Conservation (phyloP, 2,888 invertebrate species). For the Drosophila paranaensis region DNA sequence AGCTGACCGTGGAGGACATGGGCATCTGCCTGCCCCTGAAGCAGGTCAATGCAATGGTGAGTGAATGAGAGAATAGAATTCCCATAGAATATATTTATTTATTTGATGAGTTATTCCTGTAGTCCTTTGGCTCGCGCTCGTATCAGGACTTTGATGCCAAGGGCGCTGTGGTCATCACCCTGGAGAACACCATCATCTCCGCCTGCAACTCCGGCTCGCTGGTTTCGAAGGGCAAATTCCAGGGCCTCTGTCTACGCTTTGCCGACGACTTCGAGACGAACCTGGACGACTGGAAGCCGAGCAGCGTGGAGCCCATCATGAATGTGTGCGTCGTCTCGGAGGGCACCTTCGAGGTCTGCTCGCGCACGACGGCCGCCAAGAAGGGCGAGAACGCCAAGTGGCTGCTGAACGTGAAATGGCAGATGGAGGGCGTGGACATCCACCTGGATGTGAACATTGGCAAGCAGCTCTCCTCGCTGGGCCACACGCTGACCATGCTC, state of each 20-base stretch:
- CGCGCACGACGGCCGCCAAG: conserved; percentile 93
- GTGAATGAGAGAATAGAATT: background rate
- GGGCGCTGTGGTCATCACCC: conserved; percentile 97
- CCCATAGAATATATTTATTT: background rate
- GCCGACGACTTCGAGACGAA: conserved; percentile 99
- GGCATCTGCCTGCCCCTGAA: conserved; percentile 97
- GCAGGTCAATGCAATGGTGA: conserved; percentile 89
- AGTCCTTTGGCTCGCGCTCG: conserved; percentile 88
- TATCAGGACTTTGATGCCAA: conserved; percentile 91
- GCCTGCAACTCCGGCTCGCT: conserved; percentile 98
- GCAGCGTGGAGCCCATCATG: conserved; percentile 91
- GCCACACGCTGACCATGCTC: conserved; percentile 97
- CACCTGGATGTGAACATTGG: conserved; percentile 98
- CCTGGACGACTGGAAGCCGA: conserved; percentile 98
- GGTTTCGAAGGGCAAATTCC: conserved; percentile 96
- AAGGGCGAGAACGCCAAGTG: conserved; percentile 97
- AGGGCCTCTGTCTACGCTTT: conserved; percentile 96
- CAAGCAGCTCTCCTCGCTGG: conserved; percentile 96
- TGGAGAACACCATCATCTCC: conserved; percentile 97
- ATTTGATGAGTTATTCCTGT: conserved; percentile 26
- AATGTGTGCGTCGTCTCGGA: conserved; percentile 99
- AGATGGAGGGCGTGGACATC: conserved; percentile 99
- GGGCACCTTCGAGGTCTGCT: conserved; percentile 97
- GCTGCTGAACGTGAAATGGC: conserved; percentile 99
- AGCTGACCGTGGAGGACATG: conserved; percentile 97